Evolutionary conservation across 2,797 vertebrate genomes (phyloP), one percentile per base, ranked within the genome.

Genomic region (Gymnopithys bicolor): DNA sequence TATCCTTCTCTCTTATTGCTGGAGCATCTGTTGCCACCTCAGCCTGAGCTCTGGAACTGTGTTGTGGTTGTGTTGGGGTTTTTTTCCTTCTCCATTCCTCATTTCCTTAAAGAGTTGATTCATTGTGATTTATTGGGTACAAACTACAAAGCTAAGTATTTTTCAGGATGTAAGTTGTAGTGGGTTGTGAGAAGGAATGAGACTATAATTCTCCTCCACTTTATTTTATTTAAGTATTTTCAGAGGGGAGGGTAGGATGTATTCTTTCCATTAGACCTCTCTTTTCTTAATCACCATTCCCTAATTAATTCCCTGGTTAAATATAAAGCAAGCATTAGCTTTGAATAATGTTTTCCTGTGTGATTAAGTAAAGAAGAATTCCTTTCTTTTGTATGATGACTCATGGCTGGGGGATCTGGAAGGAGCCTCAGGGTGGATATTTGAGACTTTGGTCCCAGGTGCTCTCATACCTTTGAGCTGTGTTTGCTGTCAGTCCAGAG

Each of bases 231-330:
- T 92, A 66, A 88, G 91, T 55, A 73, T 95, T 95, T 89, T 94
- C 92, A 85, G 63, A 87, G 67, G 46, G 64, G 63, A 75, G 62
- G 33, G 79, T 49, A 88, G 85, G 80, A 76, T 78, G 53, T 93
- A 76, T 84, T 96, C 59, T 55, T 41, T 97, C 93, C 91, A 95
- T 96, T 96, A 96, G 92, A 83, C 81, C 87, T 90, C 66, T 95
- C 86, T 89, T 96, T 96, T 96, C 85, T 95, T 97, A 97, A 95
- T 97, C 94, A 97, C 97, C 94, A 80, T 96, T 81, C 87, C 70
- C 78, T 97, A 97, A 97, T 98, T 97, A 98, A 97, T 97, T 97
- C 97, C 95, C 95, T 96, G 93, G 97, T 97, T 98, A 97, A 97
- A 97, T 97, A 96, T 97, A 97, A 97, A 97, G 70, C 80, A 60